phyloP scores from a whole-genome alignment of 2,888 invertebrate genomes.

The Tholera decimalis region DNA sequence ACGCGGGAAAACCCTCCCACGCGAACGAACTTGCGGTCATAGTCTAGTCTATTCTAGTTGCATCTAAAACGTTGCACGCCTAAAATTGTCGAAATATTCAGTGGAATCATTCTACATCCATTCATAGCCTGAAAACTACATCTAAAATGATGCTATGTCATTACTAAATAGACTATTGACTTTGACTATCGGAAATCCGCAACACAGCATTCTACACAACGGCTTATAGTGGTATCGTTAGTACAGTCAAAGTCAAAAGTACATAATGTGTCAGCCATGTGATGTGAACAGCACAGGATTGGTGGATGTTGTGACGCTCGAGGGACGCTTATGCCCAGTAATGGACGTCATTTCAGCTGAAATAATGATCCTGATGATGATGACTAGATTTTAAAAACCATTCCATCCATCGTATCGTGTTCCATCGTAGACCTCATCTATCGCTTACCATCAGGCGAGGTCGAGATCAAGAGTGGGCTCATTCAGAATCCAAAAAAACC shows the following conservation, averaged over 20 bases:
- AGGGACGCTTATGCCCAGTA: background rate
- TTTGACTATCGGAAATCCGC: constrained; percentile 30
- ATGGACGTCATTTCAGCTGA: background rate
- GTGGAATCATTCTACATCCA: background rate
- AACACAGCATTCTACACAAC: constrained; percentile 26
- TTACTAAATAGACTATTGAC: constrained; percentile 13
- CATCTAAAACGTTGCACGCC: background rate
- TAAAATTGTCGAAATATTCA: background rate
- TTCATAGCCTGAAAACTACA: constrained; percentile 11
- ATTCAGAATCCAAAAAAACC: no score
- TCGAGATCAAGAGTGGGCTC: no score
- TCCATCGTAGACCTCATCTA: no score
- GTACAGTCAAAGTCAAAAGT: constrained; percentile 12
- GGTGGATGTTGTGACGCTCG: background rate
- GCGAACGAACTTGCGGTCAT: no score
- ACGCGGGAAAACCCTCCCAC: no score
- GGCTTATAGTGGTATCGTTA: constrained; percentile 5
- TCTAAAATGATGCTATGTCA: constrained; percentile 6
- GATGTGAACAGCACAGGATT: background rate
- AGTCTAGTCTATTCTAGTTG: no score
- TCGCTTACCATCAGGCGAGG: no score
- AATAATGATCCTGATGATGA: background rate
- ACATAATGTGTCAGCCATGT: background rate
- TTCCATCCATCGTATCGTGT: no score
- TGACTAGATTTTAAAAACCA: no score